These are phyloP conservation scores for Danaus melanippus DNA, from an alignment of 1,140 invertebrate genomes.

Conservation along the genomic window DNA sequence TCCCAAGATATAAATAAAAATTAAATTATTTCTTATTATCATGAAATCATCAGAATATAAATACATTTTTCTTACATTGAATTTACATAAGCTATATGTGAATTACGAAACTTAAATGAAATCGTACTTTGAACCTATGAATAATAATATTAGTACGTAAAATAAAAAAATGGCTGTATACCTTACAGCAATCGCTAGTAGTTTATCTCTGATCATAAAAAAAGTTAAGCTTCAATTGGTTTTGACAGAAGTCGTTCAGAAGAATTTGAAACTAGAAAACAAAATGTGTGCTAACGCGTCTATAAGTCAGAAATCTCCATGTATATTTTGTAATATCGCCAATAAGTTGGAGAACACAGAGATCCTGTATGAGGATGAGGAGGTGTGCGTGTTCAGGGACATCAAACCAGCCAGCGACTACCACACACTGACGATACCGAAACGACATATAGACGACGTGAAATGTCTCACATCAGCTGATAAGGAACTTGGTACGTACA, in stretches of 20 bases:
- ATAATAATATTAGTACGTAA: not conserved
- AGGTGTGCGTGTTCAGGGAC: conserved; percentile 85
- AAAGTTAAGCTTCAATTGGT: not conserved
- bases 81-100: too few relatives aligned
- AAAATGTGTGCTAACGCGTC: conserved; percentile 14
- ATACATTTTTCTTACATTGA: too few relatives aligned
- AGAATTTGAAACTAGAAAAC: conserved; percentile 8
- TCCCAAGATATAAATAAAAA: too few relatives aligned
- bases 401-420: conserved; percentile 86
- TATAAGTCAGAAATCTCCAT: conserved; percentile 46
- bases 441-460: conserved; percentile 82
- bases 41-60: too few relatives aligned
- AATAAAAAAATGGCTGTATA: conserved; percentile 10
- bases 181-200: conserved; percentile 3
- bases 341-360: conserved; percentile 72
- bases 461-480: conserved; percentile 78
- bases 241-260: conserved; percentile 9
- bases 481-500: conserved; percentile 76
- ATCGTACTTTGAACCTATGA: too few relatives aligned
- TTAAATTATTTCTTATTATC: too few relatives aligned
- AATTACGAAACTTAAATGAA: too few relatives aligned
- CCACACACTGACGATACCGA: conserved; percentile 87
- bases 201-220: conserved; percentile 4
- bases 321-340: conserved; percentile 83
- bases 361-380: conserved; percentile 80